Conservation (phyloP, 2,797 vertebrate genomes). For the Erpetoichthys calabaricus region DNA sequence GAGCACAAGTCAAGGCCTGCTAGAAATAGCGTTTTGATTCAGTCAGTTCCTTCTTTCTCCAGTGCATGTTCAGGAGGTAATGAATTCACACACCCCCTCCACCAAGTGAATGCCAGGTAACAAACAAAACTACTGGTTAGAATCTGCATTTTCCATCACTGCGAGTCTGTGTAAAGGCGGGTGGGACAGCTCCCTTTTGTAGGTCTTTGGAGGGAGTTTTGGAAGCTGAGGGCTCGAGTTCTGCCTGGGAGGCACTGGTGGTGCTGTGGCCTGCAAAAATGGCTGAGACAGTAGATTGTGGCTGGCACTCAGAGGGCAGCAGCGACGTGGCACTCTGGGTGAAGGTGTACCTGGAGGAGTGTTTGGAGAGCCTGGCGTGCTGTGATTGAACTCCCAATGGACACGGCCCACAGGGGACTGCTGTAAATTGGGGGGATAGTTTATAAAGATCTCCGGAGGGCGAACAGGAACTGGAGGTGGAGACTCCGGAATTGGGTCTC, state of each 20-base stretch:
- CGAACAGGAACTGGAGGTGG: conserved; percentile 72
- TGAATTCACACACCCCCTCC: conserved; percentile 47
- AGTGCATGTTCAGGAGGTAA: neutral
- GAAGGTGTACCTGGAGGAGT: conserved; percentile 70
- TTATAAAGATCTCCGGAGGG: conserved; percentile 90
- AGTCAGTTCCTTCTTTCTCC: no score
- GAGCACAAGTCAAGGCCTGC: no score
- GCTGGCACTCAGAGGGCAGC: conserved; percentile 53
- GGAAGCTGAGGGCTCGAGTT: conserved; percentile 78
- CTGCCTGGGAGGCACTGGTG: conserved; percentile 79
- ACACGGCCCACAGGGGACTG: conserved; percentile 70
- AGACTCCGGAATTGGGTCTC: conserved; percentile 64
- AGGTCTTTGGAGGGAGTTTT: conserved; percentile 97
- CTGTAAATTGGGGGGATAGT: conserved; percentile 74
- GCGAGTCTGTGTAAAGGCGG: conserved; percentile 70
- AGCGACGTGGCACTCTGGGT: conserved; percentile 64
- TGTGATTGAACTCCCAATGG: conserved; percentile 60
- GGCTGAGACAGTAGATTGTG: conserved; percentile 61
- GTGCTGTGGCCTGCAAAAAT: conserved; percentile 46
- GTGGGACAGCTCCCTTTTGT: conserved; percentile 82
- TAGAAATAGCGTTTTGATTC: no score
- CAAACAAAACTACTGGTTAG: conserved; percentile 61
- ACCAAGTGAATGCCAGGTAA: no score
- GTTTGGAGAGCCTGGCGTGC: conserved; percentile 38
- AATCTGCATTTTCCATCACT: conserved; percentile 76